Evolutionary conservation across 1,140 invertebrate species (phyloP).

Genomic region (Coenobita brevimanus): DNA sequence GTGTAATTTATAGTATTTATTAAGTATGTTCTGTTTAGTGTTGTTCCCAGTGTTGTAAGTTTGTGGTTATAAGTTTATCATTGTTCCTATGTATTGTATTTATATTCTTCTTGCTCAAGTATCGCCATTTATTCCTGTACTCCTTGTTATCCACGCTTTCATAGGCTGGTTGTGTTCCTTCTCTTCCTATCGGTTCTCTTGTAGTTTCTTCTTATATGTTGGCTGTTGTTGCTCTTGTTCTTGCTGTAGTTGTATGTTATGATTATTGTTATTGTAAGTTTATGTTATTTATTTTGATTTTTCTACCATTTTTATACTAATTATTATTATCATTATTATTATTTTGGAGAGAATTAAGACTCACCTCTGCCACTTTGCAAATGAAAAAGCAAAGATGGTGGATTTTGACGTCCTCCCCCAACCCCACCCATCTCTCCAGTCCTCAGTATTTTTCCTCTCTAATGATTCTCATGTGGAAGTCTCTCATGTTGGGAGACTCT

Average conservation of each 20-base stretch:
- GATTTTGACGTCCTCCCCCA: neutral
- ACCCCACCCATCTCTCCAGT: neutral
- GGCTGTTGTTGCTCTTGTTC: too few relatives aligned
- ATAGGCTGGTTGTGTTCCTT: too few relatives aligned
- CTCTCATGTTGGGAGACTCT: too few relatives aligned
- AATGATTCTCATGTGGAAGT: too few relatives aligned
- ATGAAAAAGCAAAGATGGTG: neutral
- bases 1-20: slow-evolving; percentile 55
- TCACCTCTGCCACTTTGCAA: neutral
- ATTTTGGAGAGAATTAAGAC: neutral
- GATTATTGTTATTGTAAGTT: too few relatives aligned
- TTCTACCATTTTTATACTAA: too few relatives aligned
- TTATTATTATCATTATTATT: too few relatives aligned
- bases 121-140: slow-evolving; percentile 10
- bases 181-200: too few relatives aligned
- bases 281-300: too few relatives aligned
- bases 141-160: too few relatives aligned
- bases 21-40: slow-evolving; percentile 7
- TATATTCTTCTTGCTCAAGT: slow-evolving; percentile 34
- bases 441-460: slow-evolving; percentile 44
- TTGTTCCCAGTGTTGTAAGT: neutral
- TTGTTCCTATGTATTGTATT: slow-evolving; percentile 34
- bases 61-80: neutral
- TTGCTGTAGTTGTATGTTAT: too few relatives aligned
- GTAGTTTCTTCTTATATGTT: too few relatives aligned